Conservation (phyloP, 1,140 invertebrate genomes). For the Macrobrachium rosenbergii region DNA sequence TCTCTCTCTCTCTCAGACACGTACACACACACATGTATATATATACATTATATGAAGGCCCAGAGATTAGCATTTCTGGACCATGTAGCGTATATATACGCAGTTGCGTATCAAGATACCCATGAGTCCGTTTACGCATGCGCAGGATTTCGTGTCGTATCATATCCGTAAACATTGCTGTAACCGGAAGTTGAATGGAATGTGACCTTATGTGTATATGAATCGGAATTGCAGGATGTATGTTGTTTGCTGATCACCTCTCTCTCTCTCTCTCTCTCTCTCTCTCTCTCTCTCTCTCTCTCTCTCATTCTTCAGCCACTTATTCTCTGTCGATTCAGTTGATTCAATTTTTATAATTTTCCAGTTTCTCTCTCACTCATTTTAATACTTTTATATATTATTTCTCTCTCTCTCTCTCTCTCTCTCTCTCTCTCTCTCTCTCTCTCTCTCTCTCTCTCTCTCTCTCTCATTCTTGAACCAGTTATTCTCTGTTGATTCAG, state of each 20-base stretch:
- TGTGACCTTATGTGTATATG: not conserved
- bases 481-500: too few relatives aligned
- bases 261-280: not conserved
- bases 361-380: too few relatives aligned
- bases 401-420: too few relatives aligned
- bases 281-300: not conserved
- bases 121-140: too few relatives aligned
- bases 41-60: not conserved
- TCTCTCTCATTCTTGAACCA: too few relatives aligned
- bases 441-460: too few relatives aligned
- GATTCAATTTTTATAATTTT: not conserved
- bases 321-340: not conserved
- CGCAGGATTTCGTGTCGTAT: too few relatives aligned
- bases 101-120: not conserved
- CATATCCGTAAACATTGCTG: too few relatives aligned
- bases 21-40: conserved; percentile 9
- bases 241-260: not conserved
- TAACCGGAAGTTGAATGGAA: not conserved
- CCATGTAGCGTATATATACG: conserved; percentile 10
- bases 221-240: not conserved
- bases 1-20: conserved; percentile 30
- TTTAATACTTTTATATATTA: too few relatives aligned
- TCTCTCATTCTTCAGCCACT: not conserved
- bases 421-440: too few relatives aligned
- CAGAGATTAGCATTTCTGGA: too few relatives aligned